These are phyloP conservation scores for Fistularia commersonii DNA, from an alignment of 2,797 vertebrate genomes.

Conservation along the genomic window DNA sequence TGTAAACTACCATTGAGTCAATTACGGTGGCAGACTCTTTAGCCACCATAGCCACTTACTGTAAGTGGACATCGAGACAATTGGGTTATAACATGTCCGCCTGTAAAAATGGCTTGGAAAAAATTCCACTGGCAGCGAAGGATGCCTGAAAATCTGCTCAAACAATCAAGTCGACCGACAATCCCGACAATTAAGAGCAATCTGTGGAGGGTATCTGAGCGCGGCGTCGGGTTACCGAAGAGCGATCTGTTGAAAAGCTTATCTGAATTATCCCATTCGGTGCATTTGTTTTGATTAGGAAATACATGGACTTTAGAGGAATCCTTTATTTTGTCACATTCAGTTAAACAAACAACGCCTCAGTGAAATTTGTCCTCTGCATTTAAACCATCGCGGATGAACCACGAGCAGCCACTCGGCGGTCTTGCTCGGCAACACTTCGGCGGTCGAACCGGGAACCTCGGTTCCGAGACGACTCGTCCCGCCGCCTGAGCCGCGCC, in stretches of 20 bases:
- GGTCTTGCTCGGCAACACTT: too few relatives aligned
- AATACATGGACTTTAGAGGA: conserved; percentile 6
- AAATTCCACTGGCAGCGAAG: conserved; percentile 34
- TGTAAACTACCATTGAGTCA: conserved; percentile 66
- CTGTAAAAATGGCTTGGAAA: conserved; percentile 45
- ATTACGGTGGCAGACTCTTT: conserved; percentile 61
- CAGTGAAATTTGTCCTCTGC: too few relatives aligned
- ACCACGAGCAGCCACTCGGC: too few relatives aligned
- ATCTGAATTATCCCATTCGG: conserved; percentile 47
- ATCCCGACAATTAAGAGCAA: conserved; percentile 59
- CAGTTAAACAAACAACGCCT: too few relatives aligned
- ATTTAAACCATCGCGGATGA: too few relatives aligned
- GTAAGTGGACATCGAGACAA: conserved; percentile 67
- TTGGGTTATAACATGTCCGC: conserved; percentile 66
- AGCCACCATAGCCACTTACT: conserved; percentile 62
- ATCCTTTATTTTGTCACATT: too few relatives aligned
- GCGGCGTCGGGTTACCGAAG: conserved; percentile 24
- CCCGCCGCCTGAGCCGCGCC: too few relatives aligned
- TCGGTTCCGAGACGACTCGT: neutral
- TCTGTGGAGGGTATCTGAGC: conserved; percentile 42
- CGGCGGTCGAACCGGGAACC: too few relatives aligned
- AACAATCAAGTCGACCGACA: conserved; percentile 61
- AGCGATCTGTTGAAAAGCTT: conserved; percentile 42
- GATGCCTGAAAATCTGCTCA: conserved; percentile 29
- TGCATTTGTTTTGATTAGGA: conserved; percentile 40